phyloP scores from a whole-genome alignment of 2,888 invertebrate genomes.

The Embidobia sp. region DNA sequence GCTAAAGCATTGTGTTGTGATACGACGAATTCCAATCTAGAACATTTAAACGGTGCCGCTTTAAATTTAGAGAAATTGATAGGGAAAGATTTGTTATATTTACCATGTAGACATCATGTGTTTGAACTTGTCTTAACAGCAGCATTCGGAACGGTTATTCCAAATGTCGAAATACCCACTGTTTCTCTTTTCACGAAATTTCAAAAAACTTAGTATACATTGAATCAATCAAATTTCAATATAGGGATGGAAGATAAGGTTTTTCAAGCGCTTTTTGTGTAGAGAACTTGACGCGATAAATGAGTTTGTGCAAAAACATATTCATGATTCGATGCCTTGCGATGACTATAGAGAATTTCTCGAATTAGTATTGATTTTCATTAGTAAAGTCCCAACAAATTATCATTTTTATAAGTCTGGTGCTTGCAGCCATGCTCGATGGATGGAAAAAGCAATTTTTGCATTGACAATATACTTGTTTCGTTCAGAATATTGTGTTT shows the following conservation, averaged over 20 bases:
- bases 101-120: slow-evolving; percentile 24
- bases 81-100: slow-evolving; percentile 37
- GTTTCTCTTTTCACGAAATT: slow-evolving; percentile 31
- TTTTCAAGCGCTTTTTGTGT: too few species aligned
- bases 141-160: slow-evolving; percentile 14
- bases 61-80: slow-evolving; percentile 65
- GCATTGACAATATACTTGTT: slow-evolving; percentile 68
- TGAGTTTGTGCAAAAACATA: background rate
- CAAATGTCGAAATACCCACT: slow-evolving; percentile 17
- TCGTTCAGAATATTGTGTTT: slow-evolving; percentile 16
- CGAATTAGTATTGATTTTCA: slow-evolving; percentile 65
- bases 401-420: slow-evolving; percentile 55
- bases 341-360: slow-evolving; percentile 67
- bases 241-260: slow-evolving; percentile 22
- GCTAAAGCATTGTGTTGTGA: slow-evolving; percentile 61
- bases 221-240: slow-evolving; percentile 34
- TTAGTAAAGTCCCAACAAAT: slow-evolving; percentile 28
- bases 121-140: slow-evolving; percentile 21
- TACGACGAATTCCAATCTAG: slow-evolving; percentile 66
- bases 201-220: slow-evolving; percentile 4
- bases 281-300: background rate
- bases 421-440: slow-evolving; percentile 68
- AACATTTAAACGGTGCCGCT: slow-evolving; percentile 63
- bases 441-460: slow-evolving; percentile 69
- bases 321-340: slow-evolving; percentile 19